These are phyloP conservation scores for Psephotus haematonotus DNA, from an alignment of 2,113 vertebrate species.

Conservation along the genomic window DNA sequence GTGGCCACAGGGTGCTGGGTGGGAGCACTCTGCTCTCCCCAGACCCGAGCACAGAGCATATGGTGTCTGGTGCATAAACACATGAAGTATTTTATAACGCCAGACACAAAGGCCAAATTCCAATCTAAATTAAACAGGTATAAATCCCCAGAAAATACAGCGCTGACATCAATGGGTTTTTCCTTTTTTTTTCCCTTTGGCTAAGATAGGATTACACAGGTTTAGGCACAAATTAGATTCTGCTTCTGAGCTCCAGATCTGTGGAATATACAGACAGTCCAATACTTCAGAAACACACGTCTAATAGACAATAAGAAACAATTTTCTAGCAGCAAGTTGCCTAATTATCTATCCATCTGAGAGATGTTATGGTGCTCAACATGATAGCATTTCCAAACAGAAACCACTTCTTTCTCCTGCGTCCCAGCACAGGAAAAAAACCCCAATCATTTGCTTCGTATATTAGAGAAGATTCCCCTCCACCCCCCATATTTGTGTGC, in stretches of 20 bases:
- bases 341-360: background rate
- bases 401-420: background rate
- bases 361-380: background rate
- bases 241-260: background rate
- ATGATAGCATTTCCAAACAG: background rate
- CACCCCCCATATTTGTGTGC: background rate
- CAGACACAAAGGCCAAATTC: background rate
- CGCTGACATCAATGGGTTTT: background rate
- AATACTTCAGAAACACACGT: background rate
- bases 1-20: background rate
- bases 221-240: background rate
- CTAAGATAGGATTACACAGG: background rate
- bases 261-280: background rate
- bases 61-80: background rate
- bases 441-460: background rate
- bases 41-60: background rate
- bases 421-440: background rate
- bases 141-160: background rate
- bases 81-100: background rate
- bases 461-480: background rate
- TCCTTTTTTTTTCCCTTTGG: background rate
- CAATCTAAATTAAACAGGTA: constrained; percentile 11
- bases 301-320: background rate
- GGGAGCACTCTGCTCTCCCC: background rate
- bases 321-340: background rate